phyloP scores from a whole-genome alignment of 30 jellyfish, hydroid and myxozoan genomes.

The Hydra vulgaris region DNA sequence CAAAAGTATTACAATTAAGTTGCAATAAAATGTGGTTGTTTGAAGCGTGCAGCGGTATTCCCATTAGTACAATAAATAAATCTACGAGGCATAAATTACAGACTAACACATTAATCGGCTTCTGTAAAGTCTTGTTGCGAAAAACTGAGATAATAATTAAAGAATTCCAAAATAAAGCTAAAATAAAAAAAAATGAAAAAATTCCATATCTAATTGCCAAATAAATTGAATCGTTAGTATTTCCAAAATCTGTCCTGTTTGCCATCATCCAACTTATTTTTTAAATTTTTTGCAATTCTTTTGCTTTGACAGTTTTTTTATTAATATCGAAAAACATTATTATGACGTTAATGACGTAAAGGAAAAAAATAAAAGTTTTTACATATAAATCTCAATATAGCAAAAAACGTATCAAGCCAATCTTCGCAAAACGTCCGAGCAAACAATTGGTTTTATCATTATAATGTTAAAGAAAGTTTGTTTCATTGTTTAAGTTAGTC shows the following conservation, averaged over 20 bases:
- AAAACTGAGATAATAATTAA: constrained; percentile 13
- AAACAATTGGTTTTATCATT: not conserved
- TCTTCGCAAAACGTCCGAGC: not conserved
- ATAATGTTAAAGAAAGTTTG: no score
- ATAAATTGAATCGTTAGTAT: not conserved
- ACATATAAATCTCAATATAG: no score
- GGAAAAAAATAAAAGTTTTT: not conserved
- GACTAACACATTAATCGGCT: constrained; percentile 18
- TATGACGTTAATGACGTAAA: not conserved
- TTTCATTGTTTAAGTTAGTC: not conserved
- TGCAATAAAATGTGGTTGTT: not conserved
- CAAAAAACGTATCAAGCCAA: no score
- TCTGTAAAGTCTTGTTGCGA: constrained; percentile 1
- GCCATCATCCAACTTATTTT: not conserved
- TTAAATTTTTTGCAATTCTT: not conserved
- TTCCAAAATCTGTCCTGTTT: not conserved
- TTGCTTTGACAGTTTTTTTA: not conserved
- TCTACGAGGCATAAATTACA: constrained; percentile 24
- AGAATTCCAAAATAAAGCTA: constrained; percentile 23
- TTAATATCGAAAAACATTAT: not conserved
- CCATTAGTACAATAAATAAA: constrained; percentile 7
- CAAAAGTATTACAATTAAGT: constrained; percentile 5
- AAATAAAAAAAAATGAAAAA: constrained; percentile 5
- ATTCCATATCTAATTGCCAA: constrained; percentile 1
- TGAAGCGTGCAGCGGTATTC: constrained; percentile 19